phyloP scores from a whole-genome alignment of 2,888 invertebrate species.

The Rhagonycha fulva region DNA sequence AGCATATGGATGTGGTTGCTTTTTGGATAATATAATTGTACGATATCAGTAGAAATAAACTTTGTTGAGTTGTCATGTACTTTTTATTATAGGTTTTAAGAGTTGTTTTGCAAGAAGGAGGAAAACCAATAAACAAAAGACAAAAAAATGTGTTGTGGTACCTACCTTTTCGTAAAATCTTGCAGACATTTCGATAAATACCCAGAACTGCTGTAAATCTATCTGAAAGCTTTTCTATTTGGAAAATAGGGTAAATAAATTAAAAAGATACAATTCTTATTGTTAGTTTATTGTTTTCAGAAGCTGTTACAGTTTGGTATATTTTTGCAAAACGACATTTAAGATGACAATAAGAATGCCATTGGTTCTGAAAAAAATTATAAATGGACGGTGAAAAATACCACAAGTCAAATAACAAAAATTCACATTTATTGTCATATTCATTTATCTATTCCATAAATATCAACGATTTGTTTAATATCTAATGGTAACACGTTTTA shows the following conservation, averaged over 20 bases:
- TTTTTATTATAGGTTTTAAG: no score
- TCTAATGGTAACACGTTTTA: not conserved
- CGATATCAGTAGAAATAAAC: no score
- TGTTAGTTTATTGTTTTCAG: not conserved
- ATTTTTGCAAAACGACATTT: not conserved
- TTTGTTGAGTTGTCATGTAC: no score
- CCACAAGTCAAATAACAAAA: not conserved
- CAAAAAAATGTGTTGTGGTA: no score
- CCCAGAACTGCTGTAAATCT: no score
- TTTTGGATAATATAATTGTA: no score
- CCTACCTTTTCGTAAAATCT: no score
- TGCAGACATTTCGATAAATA: not conserved
- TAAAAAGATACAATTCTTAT: not conserved
- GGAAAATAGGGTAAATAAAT: not conserved
- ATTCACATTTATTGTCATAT: conserved; percentile 2
- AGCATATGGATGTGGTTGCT: no score
- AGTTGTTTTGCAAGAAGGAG: no score
- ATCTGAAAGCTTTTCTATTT: no score
- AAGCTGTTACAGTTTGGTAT: not conserved
- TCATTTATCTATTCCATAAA: not conserved
- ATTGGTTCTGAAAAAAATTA: not conserved
- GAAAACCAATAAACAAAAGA: no score
- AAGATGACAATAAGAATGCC: not conserved
- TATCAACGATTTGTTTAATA: not conserved
- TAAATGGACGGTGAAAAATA: not conserved